Conservation (phyloP, 1,140 invertebrate genomes). For the Thaumetopoea pityocampa region DNA sequence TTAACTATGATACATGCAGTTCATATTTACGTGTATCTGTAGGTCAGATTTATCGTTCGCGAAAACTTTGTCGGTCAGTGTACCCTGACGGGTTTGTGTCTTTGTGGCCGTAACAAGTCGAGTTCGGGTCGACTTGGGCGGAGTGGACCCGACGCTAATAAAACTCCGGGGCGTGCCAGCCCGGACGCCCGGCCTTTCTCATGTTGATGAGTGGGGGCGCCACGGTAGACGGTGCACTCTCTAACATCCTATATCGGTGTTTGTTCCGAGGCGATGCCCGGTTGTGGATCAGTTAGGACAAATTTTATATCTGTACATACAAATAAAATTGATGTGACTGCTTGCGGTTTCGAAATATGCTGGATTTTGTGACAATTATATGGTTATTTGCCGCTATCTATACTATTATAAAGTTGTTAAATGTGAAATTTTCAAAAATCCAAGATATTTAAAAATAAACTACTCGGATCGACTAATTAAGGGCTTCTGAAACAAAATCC, state of each 20-base stretch:
- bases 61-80: constrained; percentile 22
- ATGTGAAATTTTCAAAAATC: too few relatives aligned
- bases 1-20: constrained; percentile 12
- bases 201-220: constrained; percentile 40
- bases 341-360: too few relatives aligned
- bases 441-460: too few relatives aligned
- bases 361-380: too few relatives aligned
- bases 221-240: constrained; percentile 7
- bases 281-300: too few relatives aligned
- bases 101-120: constrained; percentile 26
- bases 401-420: too few relatives aligned
- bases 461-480: too few relatives aligned
- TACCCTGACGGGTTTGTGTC: constrained; percentile 30
- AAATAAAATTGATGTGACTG: too few relatives aligned
- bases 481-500: too few relatives aligned
- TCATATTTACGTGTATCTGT: constrained; percentile 18
- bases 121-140: constrained; percentile 13
- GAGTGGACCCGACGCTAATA: constrained; percentile 32
- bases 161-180: constrained; percentile 41
- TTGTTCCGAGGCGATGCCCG: too few relatives aligned
- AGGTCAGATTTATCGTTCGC: constrained; percentile 27
- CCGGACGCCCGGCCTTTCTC: constrained; percentile 32
- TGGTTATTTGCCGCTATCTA: too few relatives aligned
- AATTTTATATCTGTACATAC: too few relatives aligned
- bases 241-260: constrained; percentile 8